Evolutionary conservation across 2,888 invertebrate species (phyloP).

Genomic region (Pecten maximus): DNA sequence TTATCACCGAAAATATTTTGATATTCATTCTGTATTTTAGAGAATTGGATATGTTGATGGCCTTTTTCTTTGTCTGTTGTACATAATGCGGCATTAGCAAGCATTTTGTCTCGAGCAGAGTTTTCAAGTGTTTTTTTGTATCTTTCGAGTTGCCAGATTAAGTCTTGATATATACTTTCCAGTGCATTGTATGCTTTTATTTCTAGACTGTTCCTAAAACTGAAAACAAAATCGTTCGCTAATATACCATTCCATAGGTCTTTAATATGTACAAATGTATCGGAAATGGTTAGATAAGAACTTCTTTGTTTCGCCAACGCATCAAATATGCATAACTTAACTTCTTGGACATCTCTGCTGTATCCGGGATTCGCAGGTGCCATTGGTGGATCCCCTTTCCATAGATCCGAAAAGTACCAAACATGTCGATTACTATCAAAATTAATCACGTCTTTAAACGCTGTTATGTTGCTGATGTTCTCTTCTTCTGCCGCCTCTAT

Average conservation of each 20-base stretch:
- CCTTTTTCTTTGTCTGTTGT: too few species aligned
- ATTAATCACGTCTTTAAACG: slow-evolving; percentile 50
- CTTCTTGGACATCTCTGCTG: neutral
- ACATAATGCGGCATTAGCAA: neutral
- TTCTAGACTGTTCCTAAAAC: slow-evolving; percentile 53
- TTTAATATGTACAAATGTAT: neutral
- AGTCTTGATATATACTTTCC: neutral
- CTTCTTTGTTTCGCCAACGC: neutral
- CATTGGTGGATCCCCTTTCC: slow-evolving; percentile 55
- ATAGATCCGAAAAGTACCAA: slow-evolving; percentile 47
- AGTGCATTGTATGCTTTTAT: slow-evolving; percentile 43
- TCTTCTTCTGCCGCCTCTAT: slow-evolving; percentile 44
- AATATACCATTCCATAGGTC: slow-evolving; percentile 49
- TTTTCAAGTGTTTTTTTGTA: neutral
- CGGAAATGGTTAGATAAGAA: neutral
- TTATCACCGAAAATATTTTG: neutral
- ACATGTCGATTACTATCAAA: slow-evolving; percentile 45
- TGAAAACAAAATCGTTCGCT: slow-evolving; percentile 49
- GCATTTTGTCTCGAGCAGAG: neutral
- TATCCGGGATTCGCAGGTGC: slow-evolving; percentile 44
- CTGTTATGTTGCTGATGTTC: neutral
- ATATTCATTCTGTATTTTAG: neutral
- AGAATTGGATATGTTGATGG: neutral
- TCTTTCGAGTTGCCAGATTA: neutral
- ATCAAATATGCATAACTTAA: neutral